phyloP scores from a whole-genome alignment of 2,888 invertebrate species.

The Diplazon laetatorius region DNA sequence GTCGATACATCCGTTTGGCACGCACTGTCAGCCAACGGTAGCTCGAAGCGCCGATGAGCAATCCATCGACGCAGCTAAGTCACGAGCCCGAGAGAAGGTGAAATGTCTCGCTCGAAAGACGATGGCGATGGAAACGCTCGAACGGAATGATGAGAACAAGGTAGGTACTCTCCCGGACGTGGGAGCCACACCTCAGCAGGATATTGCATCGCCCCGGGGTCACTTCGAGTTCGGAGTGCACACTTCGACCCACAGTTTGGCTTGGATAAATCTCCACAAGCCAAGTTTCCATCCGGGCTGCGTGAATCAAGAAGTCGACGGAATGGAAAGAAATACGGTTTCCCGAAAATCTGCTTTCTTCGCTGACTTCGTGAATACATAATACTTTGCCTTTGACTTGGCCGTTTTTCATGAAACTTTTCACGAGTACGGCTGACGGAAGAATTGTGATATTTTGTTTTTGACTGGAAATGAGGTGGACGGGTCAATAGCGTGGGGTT shows the following conservation, averaged over 20 bases:
- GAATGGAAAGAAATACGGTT: neutral
- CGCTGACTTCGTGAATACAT: neutral
- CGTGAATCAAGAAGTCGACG: neutral
- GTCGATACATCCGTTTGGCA: neutral
- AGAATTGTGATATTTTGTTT: too few species aligned
- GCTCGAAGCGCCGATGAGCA: conserved; percentile 17
- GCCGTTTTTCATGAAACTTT: too few species aligned
- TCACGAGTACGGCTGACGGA: too few species aligned
- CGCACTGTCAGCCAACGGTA: conserved; percentile 19
- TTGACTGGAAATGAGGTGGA: too few species aligned
- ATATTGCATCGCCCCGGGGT: conserved; percentile 62
- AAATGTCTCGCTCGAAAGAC: conserved; percentile 43
- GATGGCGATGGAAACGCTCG: conserved; percentile 11
- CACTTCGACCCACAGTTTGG: conserved; percentile 20
- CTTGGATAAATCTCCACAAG: neutral
- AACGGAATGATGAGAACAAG: conserved; percentile 30
- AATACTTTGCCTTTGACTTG: neutral
- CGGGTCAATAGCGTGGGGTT: too few species aligned
- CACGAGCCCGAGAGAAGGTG: conserved; percentile 6
- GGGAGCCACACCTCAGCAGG: conserved; percentile 37
- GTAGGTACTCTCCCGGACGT: neutral
- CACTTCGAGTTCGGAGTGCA: conserved; percentile 33
- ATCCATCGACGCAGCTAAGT: conserved; percentile 32
- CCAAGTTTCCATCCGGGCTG: neutral
- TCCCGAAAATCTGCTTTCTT: neutral